phyloP scores from a whole-genome alignment of 2,888 invertebrate species.

The Machimus rusticus region DNA sequence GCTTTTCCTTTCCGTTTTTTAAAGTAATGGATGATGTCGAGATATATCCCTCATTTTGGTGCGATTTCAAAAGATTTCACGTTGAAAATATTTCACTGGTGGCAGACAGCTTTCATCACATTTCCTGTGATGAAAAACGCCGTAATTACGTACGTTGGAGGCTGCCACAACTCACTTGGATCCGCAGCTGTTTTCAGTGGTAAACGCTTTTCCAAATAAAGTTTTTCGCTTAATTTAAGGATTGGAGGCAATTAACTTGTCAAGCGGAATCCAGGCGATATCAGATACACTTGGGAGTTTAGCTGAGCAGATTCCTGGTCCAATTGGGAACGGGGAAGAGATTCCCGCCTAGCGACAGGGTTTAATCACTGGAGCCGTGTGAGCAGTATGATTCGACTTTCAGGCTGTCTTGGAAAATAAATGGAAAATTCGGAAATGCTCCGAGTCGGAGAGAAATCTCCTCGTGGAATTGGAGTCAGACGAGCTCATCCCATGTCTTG shows the following conservation, averaged over 20 bases:
- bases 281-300: not conserved
- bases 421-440: not conserved
- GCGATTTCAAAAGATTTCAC: not conserved
- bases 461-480: not conserved
- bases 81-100: not conserved
- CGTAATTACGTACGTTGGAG: not conserved
- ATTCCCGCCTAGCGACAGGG: not conserved
- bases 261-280: not conserved
- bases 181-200: not conserved
- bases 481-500: not conserved
- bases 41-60: not conserved
- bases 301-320: not conserved
- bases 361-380: not conserved
- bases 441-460: not conserved
- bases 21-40: not conserved
- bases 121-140: not conserved
- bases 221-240: conserved; percentile 18
- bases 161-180: not conserved
- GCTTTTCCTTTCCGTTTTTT: not conserved
- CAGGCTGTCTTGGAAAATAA: not conserved
- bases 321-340: not conserved
- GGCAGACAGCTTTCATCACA: conserved; percentile 7
- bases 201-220: not conserved
- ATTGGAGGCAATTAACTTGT: conserved; percentile 23
- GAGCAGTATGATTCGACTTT: not conserved